Evolutionary conservation across 2,113 vertebrate species (phyloP).

Genomic region (Ctenodactylus gundi): DNA sequence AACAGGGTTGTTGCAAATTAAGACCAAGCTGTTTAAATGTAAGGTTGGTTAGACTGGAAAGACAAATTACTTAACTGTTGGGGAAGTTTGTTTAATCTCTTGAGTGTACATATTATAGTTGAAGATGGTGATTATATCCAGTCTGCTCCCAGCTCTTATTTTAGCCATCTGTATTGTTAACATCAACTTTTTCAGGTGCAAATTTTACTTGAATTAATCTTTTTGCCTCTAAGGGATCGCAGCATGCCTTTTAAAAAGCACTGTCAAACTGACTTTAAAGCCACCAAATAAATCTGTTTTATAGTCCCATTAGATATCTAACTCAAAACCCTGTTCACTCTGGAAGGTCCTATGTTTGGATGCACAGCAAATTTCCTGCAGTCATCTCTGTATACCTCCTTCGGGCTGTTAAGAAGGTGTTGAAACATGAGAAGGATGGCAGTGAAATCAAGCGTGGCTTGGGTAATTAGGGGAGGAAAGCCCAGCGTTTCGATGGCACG

Average conservation of each 20-base stretch:
- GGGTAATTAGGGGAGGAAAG: constrained; percentile 60
- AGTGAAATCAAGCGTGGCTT: constrained; percentile 53
- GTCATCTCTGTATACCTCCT: constrained; percentile 49
- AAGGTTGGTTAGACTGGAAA: constrained; percentile 35
- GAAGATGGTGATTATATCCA: constrained; percentile 38
- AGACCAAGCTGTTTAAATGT: constrained; percentile 39
- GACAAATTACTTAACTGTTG: constrained; percentile 45
- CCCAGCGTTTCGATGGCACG: constrained; percentile 5
- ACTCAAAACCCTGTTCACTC: constrained; percentile 9
- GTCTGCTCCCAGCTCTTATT: neutral
- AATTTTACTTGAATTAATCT: constrained; percentile 54
- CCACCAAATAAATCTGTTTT: constrained; percentile 71
- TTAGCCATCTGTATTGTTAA: constrained; percentile 48
- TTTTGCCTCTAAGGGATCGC: constrained; percentile 42
- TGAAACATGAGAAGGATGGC: constrained; percentile 51
- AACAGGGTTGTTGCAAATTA: neutral
- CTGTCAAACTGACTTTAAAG: constrained; percentile 49
- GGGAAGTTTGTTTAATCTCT: constrained; percentile 52
- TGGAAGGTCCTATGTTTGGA: constrained; percentile 10
- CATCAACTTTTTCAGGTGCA: constrained; percentile 30
- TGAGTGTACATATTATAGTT: constrained; percentile 48
- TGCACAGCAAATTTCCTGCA: constrained; percentile 49
- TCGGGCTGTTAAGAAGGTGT: constrained; percentile 56
- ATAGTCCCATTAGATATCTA: constrained; percentile 59
- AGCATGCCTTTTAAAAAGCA: neutral